Percentiles rank a stretch among this genome's conserved stretches.
phyloP scores from a whole-genome alignment of 2,797 vertebrate genomes.

The Characodon lateralis region DNA sequence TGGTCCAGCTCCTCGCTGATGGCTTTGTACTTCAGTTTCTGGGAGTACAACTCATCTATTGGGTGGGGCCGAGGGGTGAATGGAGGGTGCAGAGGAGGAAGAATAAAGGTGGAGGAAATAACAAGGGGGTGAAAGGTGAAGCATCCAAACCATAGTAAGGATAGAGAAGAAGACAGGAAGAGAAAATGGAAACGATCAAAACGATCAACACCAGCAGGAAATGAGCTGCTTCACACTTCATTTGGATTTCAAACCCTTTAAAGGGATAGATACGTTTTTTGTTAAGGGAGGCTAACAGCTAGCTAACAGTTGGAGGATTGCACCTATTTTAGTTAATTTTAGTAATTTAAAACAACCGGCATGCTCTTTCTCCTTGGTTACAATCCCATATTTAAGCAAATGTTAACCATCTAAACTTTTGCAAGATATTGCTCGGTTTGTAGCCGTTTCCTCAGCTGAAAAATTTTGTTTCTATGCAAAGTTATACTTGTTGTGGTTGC shows the following conservation, averaged over 20 bases:
- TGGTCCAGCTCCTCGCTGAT: conserved; percentile 99
- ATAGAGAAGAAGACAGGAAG: conserved; percentile 33
- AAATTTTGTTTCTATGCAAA: neutral
- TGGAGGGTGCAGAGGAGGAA: conserved; percentile 33
- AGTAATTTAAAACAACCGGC: neutral
- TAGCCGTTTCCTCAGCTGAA: neutral
- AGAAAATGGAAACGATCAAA: conserved; percentile 53
- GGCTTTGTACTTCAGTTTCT: conserved; percentile 99
- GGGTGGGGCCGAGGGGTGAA: conserved; percentile 60
- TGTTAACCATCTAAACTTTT: neutral
- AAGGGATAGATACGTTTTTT: conserved; percentile 49
- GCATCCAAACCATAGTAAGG: conserved; percentile 59
- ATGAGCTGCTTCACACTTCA: conserved; percentile 9
- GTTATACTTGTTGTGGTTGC: too few species aligned
- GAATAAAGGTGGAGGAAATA: conserved; percentile 54
- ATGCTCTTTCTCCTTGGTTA: neutral
- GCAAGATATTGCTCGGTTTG: neutral
- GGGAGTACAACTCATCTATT: conserved; percentile 97
- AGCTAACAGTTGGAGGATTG: neutral
- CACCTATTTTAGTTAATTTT: neutral
- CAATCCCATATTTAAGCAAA: neutral
- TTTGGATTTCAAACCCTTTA: conserved; percentile 5
- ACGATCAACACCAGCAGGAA: conserved; percentile 5
- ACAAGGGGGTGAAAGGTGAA: conserved; percentile 63
- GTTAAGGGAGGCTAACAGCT: neutral